Base-by-base conservation (phyloP, 1,140 invertebrate genomes). In the Atta texana region DNA sequence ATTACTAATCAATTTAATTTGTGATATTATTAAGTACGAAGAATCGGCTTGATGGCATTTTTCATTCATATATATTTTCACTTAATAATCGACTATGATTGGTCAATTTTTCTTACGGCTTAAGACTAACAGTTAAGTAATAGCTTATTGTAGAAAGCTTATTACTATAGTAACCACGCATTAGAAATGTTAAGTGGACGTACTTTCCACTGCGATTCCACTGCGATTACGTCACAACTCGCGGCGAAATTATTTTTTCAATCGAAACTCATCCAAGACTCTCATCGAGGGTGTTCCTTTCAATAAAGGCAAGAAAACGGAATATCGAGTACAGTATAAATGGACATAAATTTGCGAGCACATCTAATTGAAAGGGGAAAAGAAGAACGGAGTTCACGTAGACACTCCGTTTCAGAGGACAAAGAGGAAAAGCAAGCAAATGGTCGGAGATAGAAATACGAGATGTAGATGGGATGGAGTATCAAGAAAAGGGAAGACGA, bases 361-460 rank as follows among this genome's bases (percentile, higher is more conserved):
- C 92, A 92, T 93, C 94, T 95, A 95, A 95, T 95, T 95, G 95
- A 95, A 95, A 93, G 92, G 93, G 94, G 92, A 93, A 94, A 92
- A 77, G 90, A 91, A 89, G 90, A 78, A 86, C 44, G 39, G 64
- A 66, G 53, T 69, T 53, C 31, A 55, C 75, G 66, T 64, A 49
- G 71, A 55, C 72, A 18, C 28, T 66, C 24, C 78, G 78, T 10
- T 39, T 18, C 14, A 71, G 63, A 68, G 88, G 85, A 57, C 87
- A 86, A 90, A 91, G 89, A 88, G 28, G 14, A 39, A 51, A 6
- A 55, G 51, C 24, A 7, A 57, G 16, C 34, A 53, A 10, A 10
- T 44, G 55, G 12, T 74, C 68, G 72, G 81, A 77, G 61, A 71
- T 82, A 49, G 31, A 69, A 82, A 69, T 80, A 80, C 61, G 64